These are phyloP conservation scores for Notamacropus eugenii DNA, from an alignment of 2,797 vertebrate genomes.

Conservation along the genomic window DNA sequence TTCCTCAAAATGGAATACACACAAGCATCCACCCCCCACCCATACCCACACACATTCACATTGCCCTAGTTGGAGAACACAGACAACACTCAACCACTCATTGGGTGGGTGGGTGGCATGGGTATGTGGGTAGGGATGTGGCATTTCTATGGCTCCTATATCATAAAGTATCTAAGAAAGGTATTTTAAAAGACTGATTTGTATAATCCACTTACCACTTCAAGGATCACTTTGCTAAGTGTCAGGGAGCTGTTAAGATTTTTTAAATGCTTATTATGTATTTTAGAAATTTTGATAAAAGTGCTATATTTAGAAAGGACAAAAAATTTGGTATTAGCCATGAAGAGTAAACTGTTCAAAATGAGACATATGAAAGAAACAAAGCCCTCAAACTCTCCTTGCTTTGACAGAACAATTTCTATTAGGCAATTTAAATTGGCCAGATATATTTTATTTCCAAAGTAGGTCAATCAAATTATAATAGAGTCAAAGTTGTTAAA, in stretches of 20 bases:
- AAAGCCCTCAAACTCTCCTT: constrained; percentile 11
- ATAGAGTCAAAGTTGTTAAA: constrained; percentile 50
- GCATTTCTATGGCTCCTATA: constrained; percentile 13
- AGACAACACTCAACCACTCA: not conserved
- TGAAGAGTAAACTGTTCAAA: constrained; percentile 43
- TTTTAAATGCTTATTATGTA: constrained; percentile 58
- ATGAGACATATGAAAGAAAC: constrained; percentile 10
- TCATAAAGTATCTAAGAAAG: constrained; percentile 55
- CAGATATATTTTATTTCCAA: constrained; percentile 46
- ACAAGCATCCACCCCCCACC: too few species aligned
- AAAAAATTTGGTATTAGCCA: constrained; percentile 41
- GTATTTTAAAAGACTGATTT: constrained; percentile 47
- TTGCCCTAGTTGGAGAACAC: too few species aligned
- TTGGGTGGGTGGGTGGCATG: too few species aligned
- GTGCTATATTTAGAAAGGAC: constrained; percentile 56
- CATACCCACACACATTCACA: not conserved
- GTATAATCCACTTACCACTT: constrained; percentile 45
- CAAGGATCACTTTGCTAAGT: constrained; percentile 48
- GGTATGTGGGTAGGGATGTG: not conserved
- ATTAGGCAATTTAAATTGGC: constrained; percentile 28
- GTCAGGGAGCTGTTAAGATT: constrained; percentile 35
- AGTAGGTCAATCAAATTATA: constrained; percentile 50
- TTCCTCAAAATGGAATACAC: constrained; percentile 55
- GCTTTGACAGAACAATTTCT: constrained; percentile 45
- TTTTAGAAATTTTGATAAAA: constrained; percentile 53